Evolutionary conservation across 2,797 vertebrate genomes (phyloP).

Genomic region (Pempheris klunzingeri): DNA sequence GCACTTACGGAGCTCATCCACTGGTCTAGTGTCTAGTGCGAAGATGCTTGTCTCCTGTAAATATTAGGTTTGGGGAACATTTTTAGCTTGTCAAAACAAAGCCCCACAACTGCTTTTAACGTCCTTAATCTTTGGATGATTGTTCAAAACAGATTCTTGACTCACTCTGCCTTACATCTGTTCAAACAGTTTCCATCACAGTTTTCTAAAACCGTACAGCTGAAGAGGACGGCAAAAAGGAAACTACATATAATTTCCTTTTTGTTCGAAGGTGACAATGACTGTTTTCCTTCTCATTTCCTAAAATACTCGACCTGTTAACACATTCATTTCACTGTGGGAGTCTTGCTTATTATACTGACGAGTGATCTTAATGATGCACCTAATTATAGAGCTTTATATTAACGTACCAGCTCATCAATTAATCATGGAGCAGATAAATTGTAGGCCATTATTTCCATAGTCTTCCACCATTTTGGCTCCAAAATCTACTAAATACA

Average conservation of each 20-base stretch:
- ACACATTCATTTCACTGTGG: constrained; percentile 4
- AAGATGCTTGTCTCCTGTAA: constrained; percentile 86
- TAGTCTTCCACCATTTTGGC: background rate
- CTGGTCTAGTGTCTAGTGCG: constrained; percentile 71
- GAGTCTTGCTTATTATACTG: constrained; percentile 2
- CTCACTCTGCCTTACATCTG: constrained; percentile 77
- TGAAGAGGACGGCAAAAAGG: background rate
- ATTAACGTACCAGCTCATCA: constrained; percentile 3
- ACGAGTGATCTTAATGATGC: constrained; percentile 40
- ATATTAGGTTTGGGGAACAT: constrained; percentile 85
- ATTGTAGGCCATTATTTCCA: background rate
- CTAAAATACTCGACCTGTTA: background rate
- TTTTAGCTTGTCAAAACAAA: constrained; percentile 88
- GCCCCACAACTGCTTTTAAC: constrained; percentile 83
- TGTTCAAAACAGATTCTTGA: constrained; percentile 83
- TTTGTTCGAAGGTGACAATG: background rate
- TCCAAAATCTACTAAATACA: background rate
- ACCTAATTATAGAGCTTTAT: constrained; percentile 9
- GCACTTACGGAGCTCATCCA: constrained; percentile 84
- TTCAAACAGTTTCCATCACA: constrained; percentile 63
- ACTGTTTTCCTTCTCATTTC: constrained; percentile 5
- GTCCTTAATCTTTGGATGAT: constrained; percentile 84
- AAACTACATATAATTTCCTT: too few species aligned
- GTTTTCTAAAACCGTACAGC: constrained; percentile 23
- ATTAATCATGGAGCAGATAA: constrained; percentile 7